These are phyloP conservation scores for Ormyrus rosae DNA, from an alignment of 2,888 invertebrate species.

Conservation along the genomic window DNA sequence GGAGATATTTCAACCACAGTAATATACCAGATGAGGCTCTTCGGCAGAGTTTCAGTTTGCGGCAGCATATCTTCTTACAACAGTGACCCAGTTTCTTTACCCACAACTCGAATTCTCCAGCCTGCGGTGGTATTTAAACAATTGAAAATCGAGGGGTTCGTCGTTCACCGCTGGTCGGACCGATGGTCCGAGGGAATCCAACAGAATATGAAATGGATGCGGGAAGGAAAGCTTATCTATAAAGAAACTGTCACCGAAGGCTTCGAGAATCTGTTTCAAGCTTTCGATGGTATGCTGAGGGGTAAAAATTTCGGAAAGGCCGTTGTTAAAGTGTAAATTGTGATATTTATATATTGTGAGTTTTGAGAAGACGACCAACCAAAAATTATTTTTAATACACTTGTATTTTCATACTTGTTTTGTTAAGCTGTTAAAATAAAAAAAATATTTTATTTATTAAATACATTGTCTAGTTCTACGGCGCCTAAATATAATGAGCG, in stretches of 20 bases:
- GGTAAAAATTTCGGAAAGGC: slow-evolving; percentile 86
- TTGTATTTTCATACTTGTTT: slow-evolving; percentile 10
- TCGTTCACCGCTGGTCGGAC: slow-evolving; percentile 77
- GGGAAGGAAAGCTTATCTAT: slow-evolving; percentile 83
- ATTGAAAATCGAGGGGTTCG: slow-evolving; percentile 82
- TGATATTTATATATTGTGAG: slow-evolving; percentile 25
- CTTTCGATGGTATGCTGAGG: slow-evolving; percentile 81
- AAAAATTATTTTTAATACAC: no score
- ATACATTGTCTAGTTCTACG: no score
- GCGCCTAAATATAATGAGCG: no score
- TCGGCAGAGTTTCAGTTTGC: slow-evolving; percentile 81
- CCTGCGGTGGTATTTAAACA: slow-evolving; percentile 78
- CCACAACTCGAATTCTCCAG: slow-evolving; percentile 78
- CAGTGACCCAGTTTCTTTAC: slow-evolving; percentile 72
- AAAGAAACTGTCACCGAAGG: slow-evolving; percentile 84
- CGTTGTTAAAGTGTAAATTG: slow-evolving; percentile 79
- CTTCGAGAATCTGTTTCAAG: slow-evolving; percentile 85
- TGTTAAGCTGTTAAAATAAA: no score
- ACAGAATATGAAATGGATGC: slow-evolving; percentile 81
- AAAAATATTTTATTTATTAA: no score
- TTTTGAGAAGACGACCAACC: no score
- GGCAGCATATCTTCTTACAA: slow-evolving; percentile 84
- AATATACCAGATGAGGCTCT: slow-evolving; percentile 80
- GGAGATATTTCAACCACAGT: slow-evolving; percentile 81
- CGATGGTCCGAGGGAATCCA: slow-evolving; percentile 81